These are phyloP conservation scores for Maconellicoccus hirsutus DNA, from an alignment of 1,140 invertebrate genomes.

Conservation along the genomic window DNA sequence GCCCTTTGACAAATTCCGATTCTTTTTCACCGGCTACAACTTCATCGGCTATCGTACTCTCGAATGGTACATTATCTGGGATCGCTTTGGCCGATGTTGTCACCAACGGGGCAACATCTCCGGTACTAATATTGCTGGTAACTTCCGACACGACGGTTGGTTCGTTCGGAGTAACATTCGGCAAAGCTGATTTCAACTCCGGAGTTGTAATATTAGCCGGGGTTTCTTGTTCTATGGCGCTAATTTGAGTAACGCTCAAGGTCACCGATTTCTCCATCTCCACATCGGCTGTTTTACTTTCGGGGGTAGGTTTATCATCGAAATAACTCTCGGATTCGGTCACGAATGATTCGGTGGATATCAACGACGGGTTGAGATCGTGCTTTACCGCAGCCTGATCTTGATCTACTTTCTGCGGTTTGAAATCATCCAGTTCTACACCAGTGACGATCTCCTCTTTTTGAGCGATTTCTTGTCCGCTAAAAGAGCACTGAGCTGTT, in stretches of 20 bases:
- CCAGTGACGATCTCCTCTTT: conserved; percentile 31
- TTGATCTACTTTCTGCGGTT: conserved; percentile 25
- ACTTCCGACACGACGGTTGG: background rate
- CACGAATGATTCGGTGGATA: conserved; percentile 36
- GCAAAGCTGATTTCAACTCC: background rate
- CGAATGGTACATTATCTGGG: background rate
- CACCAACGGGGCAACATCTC: background rate
- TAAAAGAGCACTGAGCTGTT: conserved; percentile 33
- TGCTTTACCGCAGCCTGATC: conserved; percentile 31
- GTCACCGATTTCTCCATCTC: conserved; percentile 23
- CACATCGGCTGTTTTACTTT: conserved; percentile 36
- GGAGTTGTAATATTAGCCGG: background rate
- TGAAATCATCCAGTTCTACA: conserved; percentile 28
- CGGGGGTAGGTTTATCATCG: conserved; percentile 32
- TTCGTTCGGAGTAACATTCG: background rate
- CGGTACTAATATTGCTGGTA: background rate
- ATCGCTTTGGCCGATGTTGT: background rate
- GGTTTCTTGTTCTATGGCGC: background rate
- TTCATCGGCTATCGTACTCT: background rate
- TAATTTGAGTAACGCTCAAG: background rate
- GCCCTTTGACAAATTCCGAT: conserved; percentile 32
- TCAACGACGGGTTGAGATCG: conserved; percentile 40
- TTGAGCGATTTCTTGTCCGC: conserved; percentile 33
- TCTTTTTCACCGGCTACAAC: conserved; percentile 39
- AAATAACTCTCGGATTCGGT: conserved; percentile 40